Base-by-base conservation (phyloP, 2,113 vertebrate species). In the Spheniscus mendiculus region DNA sequence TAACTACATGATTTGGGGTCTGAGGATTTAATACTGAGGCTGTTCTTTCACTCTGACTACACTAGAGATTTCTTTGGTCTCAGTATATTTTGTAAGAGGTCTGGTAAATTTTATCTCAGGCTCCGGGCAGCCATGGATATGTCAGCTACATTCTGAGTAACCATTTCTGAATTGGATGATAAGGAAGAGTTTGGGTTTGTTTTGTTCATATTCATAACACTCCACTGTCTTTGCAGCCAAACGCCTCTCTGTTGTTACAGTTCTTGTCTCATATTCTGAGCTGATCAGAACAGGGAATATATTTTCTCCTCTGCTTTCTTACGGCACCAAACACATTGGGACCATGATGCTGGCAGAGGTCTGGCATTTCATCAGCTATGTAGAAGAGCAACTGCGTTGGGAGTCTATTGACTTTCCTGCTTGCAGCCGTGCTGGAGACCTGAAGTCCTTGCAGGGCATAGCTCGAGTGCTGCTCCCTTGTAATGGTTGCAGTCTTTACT, bases 241-340 rank as follows among this genome's bases (percentile, higher is more conserved):
- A 38, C 47, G 8, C 3, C 6, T 61, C 29, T 59, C 32, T 47
- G 40, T 47, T 53, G 0, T 59, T 29, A 25, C 26, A 22, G 16
- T 36, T 86, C 44, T 83, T 42, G 15, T 55, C 53, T 73, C 23
- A 5, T 50, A 8, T n/a, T 13, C 63, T 32, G 32, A 87, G n/a
- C 8, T 56, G 65, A 66, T 36, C n/a, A 29, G 62, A 83, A 44
- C 10, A 83, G 30, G 15, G 49, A 40, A 69, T 15, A 14, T 44
- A 1, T 69, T 94, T 93, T 83, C 26, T 65, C 27, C 12, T 79
- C 42, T 86, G 15, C 32, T 89, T 80, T 69, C 30, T 61, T 70
- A 14, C 0, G 15, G 8, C 49, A 36, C 29, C 22, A 32, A 47
- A 38, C 20, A 26, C 19, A 0, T 17, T n/a, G 80, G 27, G n/a